phyloP scores from a whole-genome alignment of 92 coral and sea anemone species.

The Meandrina meandrites region DNA sequence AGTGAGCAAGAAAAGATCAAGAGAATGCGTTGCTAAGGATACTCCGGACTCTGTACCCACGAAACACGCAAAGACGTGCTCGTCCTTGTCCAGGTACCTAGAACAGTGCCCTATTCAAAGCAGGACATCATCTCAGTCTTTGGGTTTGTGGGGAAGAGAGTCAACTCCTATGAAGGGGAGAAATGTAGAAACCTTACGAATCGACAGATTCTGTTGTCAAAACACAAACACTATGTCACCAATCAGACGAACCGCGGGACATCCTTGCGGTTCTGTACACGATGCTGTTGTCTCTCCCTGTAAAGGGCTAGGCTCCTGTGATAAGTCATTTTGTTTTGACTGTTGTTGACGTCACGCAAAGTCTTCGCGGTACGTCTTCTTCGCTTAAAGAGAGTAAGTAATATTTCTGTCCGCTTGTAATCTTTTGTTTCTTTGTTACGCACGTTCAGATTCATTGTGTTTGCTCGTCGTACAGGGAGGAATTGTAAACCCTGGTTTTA shows the following conservation, averaged over 20 bases:
- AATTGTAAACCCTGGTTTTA: neutral
- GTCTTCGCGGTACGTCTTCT: neutral
- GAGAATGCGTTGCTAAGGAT: slow-evolving; percentile 21
- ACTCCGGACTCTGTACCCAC: slow-evolving; percentile 16
- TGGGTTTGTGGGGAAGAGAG: neutral
- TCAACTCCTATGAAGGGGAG: slow-evolving; percentile 20
- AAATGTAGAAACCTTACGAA: neutral
- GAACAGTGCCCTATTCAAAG: neutral
- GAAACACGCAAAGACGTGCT: slow-evolving; percentile 25
- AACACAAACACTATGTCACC: slow-evolving; percentile 13
- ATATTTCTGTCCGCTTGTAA: neutral
- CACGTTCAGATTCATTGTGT: neutral
- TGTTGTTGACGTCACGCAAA: neutral
- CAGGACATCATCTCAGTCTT: neutral
- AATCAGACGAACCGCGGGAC: slow-evolving; percentile 8
- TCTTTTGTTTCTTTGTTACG: neutral
- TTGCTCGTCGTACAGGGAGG: neutral
- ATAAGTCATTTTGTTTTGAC: slow-evolving; percentile 36
- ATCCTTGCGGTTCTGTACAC: neutral
- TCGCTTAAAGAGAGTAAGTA: neutral
- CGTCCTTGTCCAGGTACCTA: neutral
- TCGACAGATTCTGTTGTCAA: slow-evolving; percentile 1
- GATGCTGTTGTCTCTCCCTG: slow-evolving; percentile 10
- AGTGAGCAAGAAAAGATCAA: neutral
- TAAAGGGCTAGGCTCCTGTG: slow-evolving; percentile 10